Evolutionary conservation across 2,888 invertebrate species (phyloP), one percentile per base, ranked within the genome.

Genomic region (Drosophila conformis): DNA sequence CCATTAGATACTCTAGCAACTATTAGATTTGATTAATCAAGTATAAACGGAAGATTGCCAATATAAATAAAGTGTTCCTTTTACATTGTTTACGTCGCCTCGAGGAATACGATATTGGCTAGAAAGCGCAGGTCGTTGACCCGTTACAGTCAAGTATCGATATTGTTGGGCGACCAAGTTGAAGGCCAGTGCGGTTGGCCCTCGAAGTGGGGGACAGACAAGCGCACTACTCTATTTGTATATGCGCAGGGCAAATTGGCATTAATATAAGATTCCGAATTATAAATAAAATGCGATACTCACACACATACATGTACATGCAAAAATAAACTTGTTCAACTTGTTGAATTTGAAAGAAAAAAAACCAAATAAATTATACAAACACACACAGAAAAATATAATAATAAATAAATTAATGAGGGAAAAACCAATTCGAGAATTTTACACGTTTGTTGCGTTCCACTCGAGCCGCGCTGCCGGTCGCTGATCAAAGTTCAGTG

Each of bases 401-500:
- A 27, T 5, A 61, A 48, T 33, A 35, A 36, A 36, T 49, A 46
- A 53, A 33, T 54, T 25, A 56, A 46, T n/a, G 27, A 52, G 29
- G 61, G 31, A 69, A 66, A 69, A 70, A 80, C 63, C 65, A 79
- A 75, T 80, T 83, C 48, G 73, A 72, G 59, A 62, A 72, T 72
- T 82, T 75, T 75, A 66, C 66, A 67, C 56, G 56, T 49, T 69
- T 29, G 57, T 61, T 67, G 63, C 58, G 78, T 81, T 77, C 69
- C 71, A 60, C 71, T 68, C 63, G 76, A 58, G 36, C 62, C 56
- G 68, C 70, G 62, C 51, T 38, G 71, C 64, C 62, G 68, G 58
- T 57, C 70, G 68, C 73, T 80, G 85, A 81, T 82, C 91, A 91
- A 91, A 91, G 91, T 91, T 90, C 90, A 91, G 75, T 80, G 76